Percentiles rank a stretch among this genome's conserved stretches.
Evolutionary conservation across 2,888 invertebrate species (phyloP).

Genomic region (Apantesis nais): DNA sequence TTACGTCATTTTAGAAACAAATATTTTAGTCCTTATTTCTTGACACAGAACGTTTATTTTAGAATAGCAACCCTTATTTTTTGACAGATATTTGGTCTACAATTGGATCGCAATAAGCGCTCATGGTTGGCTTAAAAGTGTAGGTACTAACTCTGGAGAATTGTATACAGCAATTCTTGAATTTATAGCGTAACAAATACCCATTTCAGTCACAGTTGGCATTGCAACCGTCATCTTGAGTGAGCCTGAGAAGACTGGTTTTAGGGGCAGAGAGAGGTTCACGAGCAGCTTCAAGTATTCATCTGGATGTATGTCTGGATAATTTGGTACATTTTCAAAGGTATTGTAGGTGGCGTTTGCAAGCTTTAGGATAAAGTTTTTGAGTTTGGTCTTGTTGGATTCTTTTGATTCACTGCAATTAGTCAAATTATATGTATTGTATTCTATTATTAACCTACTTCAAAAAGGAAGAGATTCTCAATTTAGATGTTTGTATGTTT

Average conservation of each 20-base stretch:
- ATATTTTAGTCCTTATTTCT: too few species aligned
- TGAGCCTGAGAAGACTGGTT: conserved; percentile 70
- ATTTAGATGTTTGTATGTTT: too few species aligned
- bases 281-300: conserved; percentile 84
- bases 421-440: neutral
- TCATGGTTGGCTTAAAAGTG: too few species aligned
- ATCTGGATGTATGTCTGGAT: conserved; percentile 83
- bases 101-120: too few species aligned
- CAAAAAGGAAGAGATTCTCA: too few species aligned
- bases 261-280: conserved; percentile 80
- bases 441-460: too few species aligned
- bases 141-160: conserved; percentile 79
- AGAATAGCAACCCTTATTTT: too few species aligned
- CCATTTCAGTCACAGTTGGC: conserved; percentile 89
- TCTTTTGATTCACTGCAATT: conserved; percentile 64
- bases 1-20: too few species aligned
- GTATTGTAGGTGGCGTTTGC: conserved; percentile 86
- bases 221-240: conserved; percentile 60
- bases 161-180: conserved; percentile 87
- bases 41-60: too few species aligned
- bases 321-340: conserved; percentile 84
- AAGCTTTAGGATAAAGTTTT: conserved; percentile 83
- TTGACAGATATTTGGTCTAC: too few species aligned
- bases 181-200: conserved; percentile 89
- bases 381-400: conserved; percentile 81